Conservation (phyloP, 23 tunicate genomes). For the Clavelina lepadiformis region DNA sequence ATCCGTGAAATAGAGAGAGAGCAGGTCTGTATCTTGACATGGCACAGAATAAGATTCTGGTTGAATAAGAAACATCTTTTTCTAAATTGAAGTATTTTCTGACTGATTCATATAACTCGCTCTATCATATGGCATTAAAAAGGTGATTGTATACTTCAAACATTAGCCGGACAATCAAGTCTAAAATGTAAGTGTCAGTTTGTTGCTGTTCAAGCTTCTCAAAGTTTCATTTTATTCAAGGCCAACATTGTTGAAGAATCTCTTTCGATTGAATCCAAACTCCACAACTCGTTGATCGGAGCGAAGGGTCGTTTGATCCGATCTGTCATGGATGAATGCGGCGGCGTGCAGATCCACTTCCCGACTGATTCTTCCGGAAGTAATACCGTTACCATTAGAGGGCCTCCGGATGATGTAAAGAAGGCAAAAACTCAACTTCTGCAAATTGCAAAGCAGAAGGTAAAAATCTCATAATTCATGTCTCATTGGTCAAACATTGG, state of each 20-base stretch:
- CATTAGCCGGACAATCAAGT: neutral
- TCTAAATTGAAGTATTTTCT: too few relatives aligned
- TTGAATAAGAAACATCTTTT: too few relatives aligned
- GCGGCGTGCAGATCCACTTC: constrained; percentile 92
- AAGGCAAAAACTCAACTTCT: constrained; percentile 70
- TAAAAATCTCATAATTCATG: constrained; percentile 1
- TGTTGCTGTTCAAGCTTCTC: neutral
- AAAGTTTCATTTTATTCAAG: too few relatives aligned
- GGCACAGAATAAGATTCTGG: too few relatives aligned
- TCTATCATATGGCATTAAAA: too few relatives aligned
- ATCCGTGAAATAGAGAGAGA: constrained; percentile 90
- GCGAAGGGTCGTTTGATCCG: constrained; percentile 75
- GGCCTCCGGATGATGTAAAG: constrained; percentile 64
- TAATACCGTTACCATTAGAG: constrained; percentile 83
- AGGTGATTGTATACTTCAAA: too few relatives aligned
- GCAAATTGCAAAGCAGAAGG: constrained; percentile 77
- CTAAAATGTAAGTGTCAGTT: neutral
- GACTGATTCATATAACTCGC: too few relatives aligned
- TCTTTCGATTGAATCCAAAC: constrained; percentile 70
- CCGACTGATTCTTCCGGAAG: constrained; percentile 87
- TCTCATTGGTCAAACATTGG: too few relatives aligned
- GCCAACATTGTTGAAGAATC: constrained; percentile 77
- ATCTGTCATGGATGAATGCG: constrained; percentile 83
- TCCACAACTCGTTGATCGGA: constrained; percentile 95
- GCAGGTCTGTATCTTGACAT: too few relatives aligned